Conservation (phyloP, 2,888 invertebrate genomes). For the Sclerodermus sp. region DNA sequence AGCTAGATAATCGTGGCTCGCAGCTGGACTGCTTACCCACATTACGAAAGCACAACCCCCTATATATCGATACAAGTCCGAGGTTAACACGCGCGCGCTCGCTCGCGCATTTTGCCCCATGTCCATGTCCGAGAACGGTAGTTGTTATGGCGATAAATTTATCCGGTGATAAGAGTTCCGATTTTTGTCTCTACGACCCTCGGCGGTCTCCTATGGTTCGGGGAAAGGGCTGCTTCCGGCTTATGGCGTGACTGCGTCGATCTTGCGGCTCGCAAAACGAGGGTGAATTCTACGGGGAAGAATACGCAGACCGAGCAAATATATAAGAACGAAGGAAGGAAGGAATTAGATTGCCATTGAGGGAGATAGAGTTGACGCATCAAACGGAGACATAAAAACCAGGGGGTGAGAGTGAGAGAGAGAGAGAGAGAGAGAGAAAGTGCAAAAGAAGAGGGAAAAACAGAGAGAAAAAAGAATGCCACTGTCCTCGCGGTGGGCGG, state of each 20-base stretch:
- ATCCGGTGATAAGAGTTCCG: conserved; percentile 41
- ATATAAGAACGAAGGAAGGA: not conserved
- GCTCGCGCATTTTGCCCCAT: too few relatives aligned
- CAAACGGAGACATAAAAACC: not conserved
- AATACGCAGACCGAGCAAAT: not conserved
- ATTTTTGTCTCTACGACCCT: conserved; percentile 49
- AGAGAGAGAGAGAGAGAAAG: not conserved
- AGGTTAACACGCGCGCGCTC: too few relatives aligned
- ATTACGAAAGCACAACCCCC: conserved; percentile 8
- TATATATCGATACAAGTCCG: too few relatives aligned
- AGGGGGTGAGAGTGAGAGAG: not conserved
- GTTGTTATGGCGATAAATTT: conserved; percentile 45
- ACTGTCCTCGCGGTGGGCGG: too few relatives aligned
- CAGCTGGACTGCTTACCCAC: conserved; percentile 12
- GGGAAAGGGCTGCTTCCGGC: conserved; percentile 30
- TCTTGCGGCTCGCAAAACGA: conserved; percentile 1
- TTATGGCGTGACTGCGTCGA: conserved; percentile 35
- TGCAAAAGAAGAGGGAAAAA: not conserved
- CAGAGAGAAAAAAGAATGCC: too few relatives aligned
- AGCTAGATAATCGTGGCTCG: conserved; percentile 13
- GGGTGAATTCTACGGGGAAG: not conserved
- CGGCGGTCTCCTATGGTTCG: conserved; percentile 29
- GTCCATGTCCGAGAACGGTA: conserved; percentile 11
- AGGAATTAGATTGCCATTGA: not conserved
- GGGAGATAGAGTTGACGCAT: not conserved